Evolutionary conservation across 2,888 invertebrate species (phyloP).

Genomic region (Piscicola geometra): DNA sequence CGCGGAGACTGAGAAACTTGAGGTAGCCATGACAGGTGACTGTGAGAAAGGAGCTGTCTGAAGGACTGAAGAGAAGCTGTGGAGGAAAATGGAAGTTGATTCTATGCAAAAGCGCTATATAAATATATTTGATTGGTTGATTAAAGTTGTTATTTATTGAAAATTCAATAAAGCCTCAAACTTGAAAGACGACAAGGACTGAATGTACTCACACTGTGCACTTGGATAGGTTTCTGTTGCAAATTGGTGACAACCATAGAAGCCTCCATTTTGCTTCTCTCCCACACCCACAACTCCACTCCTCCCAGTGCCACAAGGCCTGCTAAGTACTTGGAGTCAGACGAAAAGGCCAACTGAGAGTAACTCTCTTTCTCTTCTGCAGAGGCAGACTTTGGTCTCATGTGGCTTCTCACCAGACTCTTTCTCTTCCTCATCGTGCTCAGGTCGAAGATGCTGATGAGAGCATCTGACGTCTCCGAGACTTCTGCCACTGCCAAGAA

Average conservation of each 20-base stretch:
- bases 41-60: constrained; percentile 70
- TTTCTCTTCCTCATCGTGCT: constrained; percentile 56
- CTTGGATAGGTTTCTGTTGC: constrained; percentile 12
- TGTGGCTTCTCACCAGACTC: constrained; percentile 46
- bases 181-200: too few species aligned
- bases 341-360: constrained; percentile 78
- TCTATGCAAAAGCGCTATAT: too few species aligned
- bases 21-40: constrained; percentile 66
- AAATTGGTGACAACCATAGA: constrained; percentile 64
- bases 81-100: too few species aligned
- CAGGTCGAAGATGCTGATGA: constrained; percentile 58
- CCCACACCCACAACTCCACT: constrained; percentile 62
- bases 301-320: constrained; percentile 75
- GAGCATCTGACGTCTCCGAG: constrained; percentile 48
- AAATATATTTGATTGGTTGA: too few species aligned
- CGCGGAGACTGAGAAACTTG: constrained; percentile 71
- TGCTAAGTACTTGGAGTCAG: constrained; percentile 74
- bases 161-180: too few species aligned
- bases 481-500: constrained; percentile 57
- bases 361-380: constrained; percentile 72
- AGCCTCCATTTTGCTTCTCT: constrained; percentile 70
- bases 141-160: too few species aligned
- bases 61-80: constrained; percentile 73
- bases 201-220: constrained; percentile 1
- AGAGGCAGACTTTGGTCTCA: constrained; percentile 58